Base-by-base conservation (phyloP, 2,888 invertebrate species). In the Himalopsyche tibetana region DNA sequence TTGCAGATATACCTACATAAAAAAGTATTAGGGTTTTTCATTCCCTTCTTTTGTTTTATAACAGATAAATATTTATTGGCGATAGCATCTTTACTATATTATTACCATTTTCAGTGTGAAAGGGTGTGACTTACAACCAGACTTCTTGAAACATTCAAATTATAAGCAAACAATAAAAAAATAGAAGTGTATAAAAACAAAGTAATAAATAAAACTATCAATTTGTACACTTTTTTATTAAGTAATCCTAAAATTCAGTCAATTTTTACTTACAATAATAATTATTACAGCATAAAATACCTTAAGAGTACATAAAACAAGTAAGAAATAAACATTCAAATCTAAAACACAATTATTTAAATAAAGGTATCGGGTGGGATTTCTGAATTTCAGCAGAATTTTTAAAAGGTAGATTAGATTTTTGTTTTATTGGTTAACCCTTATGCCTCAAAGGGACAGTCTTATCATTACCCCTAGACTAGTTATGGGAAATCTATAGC, bases 211-310 rank as follows among this genome's bases (percentile, higher is more conserved):
- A 69, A 74, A 38, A 12, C 38, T 74, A 28, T 69, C 69, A 69
- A 74, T 74, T 74, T 74, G 74, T 74, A 74, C 74, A 74, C 36
- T 38, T 74, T 74, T 74, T 74, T 74, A 74, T 74, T 74, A 4
- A 74, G 36, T 74, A 74, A 74, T 74, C 74, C 74, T 74, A 74
- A 74, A 74, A 74, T 36, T 74, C 74, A 74, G 74, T 74, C 74
- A 74, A 74, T 74, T 74, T 74, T 74, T 15, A 28, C 74, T 74
- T 74, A 74, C 28, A 74, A 36, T 74, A 74, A 74, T 38, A 74
- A 36, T 74, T 36, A 74, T 74, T 74, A 74, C 74, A 74, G 36
- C 74, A 74, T 28, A 74, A 74, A 74, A 74, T 74, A 74, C 74
- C 74, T 36, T 74, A 74, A 28, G 2, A 74, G 36, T 74, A 36